These are phyloP conservation scores for Galaxias olidus DNA, from an alignment of 2,797 vertebrate genomes.

Conservation along the genomic window DNA sequence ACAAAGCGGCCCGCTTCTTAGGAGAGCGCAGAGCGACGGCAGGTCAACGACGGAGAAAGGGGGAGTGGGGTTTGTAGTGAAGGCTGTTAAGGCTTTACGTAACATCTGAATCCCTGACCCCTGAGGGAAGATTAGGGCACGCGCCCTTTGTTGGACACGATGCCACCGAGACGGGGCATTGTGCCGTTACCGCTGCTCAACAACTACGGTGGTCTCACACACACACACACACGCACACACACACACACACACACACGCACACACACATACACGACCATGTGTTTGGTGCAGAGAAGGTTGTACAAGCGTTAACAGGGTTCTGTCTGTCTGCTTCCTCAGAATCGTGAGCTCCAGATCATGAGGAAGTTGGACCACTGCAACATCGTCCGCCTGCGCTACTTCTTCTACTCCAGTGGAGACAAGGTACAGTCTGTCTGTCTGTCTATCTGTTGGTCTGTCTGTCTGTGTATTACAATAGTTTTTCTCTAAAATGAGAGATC, in stretches of 20 bases:
- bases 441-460: not conserved
- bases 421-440: slow-evolving; percentile 74
- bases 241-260: not conserved
- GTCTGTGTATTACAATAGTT: not conserved
- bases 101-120: slow-evolving; percentile 34
- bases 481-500: too few species aligned
- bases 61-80: slow-evolving; percentile 9
- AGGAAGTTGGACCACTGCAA: slow-evolving; percentile 99
- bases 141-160: slow-evolving; percentile 8
- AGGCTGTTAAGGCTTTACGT: slow-evolving; percentile 43
- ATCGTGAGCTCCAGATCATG: slow-evolving; percentile 97
- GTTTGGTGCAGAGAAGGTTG: too few species aligned
- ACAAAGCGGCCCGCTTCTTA: slow-evolving; percentile 20
- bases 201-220: not conserved
- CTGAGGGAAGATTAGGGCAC: slow-evolving; percentile 17
- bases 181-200: not conserved
- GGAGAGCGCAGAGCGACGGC: not conserved
- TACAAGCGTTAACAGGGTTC: not conserved
- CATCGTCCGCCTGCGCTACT: slow-evolving; percentile 97
- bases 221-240: not conserved
- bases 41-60: not conserved
- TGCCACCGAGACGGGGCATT: slow-evolving; percentile 13
- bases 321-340: slow-evolving; percentile 64
- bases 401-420: slow-evolving; percentile 98
- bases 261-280: too few species aligned